Evolutionary conservation across 2,888 invertebrate genomes (phyloP).

Genomic region (Halocaridina rubra): DNA sequence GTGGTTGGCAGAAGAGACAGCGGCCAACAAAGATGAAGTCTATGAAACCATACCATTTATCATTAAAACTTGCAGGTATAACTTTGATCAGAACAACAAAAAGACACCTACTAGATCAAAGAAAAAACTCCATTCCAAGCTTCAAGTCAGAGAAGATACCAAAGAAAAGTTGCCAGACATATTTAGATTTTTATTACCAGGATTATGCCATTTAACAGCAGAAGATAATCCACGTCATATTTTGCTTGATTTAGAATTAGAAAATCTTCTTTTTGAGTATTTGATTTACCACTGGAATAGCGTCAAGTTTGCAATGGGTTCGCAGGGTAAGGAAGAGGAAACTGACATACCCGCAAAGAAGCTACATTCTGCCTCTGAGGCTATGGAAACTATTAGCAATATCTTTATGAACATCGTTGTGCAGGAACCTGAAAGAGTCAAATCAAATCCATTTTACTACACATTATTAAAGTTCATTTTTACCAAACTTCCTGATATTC

Average conservation of each 20-base stretch:
- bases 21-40: conserved; percentile 84
- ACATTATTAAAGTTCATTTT: conserved; percentile 83
- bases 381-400: conserved; percentile 90
- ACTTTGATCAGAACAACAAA: conserved; percentile 72
- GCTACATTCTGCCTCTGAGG: conserved; percentile 38
- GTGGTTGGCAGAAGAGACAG: conserved; percentile 63
- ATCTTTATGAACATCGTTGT: conserved; percentile 93
- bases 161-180: conserved; percentile 73
- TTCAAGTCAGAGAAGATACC: not conserved
- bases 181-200: conserved; percentile 85
- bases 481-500: conserved; percentile 55
- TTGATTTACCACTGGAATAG: conserved; percentile 59
- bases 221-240: conserved; percentile 89
- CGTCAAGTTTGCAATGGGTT: conserved; percentile 11
- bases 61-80: conserved; percentile 82
- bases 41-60: conserved; percentile 85
- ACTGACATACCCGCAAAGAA: conserved; percentile 76
- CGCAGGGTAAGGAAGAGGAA: conserved; percentile 33
- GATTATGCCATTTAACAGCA: conserved; percentile 89
- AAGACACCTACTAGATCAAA: conserved; percentile 21
- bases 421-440: conserved; percentile 84
- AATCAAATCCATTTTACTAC: conserved; percentile 81
- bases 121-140: conserved; percentile 29
- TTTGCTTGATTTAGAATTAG: conserved; percentile 74
- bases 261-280: conserved; percentile 66